Conservation (phyloP, 2,888 invertebrate genomes). For the Nomada ferruginata region DNA sequence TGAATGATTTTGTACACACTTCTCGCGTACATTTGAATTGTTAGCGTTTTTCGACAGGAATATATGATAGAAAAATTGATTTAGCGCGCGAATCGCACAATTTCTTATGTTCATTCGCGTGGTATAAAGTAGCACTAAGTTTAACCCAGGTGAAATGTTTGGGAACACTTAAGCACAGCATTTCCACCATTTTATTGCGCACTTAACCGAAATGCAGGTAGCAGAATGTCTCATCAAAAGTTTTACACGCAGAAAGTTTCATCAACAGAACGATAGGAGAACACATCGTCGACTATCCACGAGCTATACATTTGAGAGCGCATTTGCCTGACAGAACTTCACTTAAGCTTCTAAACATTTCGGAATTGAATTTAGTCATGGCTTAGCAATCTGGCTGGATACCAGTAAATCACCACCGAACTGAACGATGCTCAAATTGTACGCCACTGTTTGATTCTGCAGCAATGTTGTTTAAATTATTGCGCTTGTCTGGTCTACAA, state of each 20-base stretch:
- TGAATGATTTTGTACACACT: no score
- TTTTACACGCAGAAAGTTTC: constrained; percentile 43
- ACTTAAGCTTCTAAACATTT: neutral
- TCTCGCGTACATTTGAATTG: no score
- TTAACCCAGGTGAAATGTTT: constrained; percentile 6
- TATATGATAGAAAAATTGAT: no score
- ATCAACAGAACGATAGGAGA: constrained; percentile 9
- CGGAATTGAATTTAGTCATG: constrained; percentile 28
- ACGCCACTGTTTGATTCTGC: neutral
- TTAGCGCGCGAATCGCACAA: no score
- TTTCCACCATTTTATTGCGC: constrained; percentile 5
- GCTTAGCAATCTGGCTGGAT: constrained; percentile 30
- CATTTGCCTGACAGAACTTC: constrained; percentile 12
- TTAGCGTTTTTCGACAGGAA: no score
- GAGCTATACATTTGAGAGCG: constrained; percentile 1
- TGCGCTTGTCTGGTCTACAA: neutral
- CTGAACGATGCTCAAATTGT: constrained; percentile 22
- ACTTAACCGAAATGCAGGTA: constrained; percentile 32
- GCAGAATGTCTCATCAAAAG: constrained; percentile 49
- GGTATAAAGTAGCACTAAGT: neutral
- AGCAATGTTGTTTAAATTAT: constrained; percentile 17
- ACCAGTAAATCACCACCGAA: constrained; percentile 29
- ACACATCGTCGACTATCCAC: constrained; percentile 20
- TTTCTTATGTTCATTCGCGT: no score
- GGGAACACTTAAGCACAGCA: constrained; percentile 5